Conservation (phyloP, 2,888 invertebrate genomes). For the Trisateles emortualis region DNA sequence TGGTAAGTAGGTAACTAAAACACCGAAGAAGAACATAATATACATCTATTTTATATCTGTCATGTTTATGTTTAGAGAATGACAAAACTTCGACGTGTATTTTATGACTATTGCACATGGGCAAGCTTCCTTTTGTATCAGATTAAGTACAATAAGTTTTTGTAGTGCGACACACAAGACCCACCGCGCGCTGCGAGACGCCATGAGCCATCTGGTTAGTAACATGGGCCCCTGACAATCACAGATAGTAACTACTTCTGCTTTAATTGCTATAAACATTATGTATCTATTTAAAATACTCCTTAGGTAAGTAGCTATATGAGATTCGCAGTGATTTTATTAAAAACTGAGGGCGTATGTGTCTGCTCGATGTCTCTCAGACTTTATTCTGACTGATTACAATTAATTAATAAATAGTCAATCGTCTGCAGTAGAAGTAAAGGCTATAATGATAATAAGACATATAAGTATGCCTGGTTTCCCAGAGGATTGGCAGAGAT, state of each 20-base stretch:
- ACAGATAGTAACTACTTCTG: slow-evolving; percentile 67
- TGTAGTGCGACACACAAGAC: slow-evolving; percentile 64
- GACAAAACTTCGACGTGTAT: slow-evolving; percentile 13
- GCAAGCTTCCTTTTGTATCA: slow-evolving; percentile 33
- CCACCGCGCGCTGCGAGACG: slow-evolving; percentile 66
- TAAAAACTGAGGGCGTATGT: too few relatives aligned
- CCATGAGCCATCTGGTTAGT: slow-evolving; percentile 84
- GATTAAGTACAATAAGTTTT: slow-evolving; percentile 54
- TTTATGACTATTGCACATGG: slow-evolving; percentile 20
- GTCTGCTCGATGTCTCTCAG: too few relatives aligned
- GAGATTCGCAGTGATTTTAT: slow-evolving; percentile 52
- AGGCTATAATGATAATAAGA: too few relatives aligned
- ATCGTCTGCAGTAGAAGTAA: too few relatives aligned
- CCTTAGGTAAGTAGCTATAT: slow-evolving; percentile 45
- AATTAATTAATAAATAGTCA: too few relatives aligned
- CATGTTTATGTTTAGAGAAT: slow-evolving; percentile 6
- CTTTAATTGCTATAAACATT: slow-evolving; percentile 55
- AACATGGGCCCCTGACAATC: slow-evolving; percentile 79
- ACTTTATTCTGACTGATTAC: too few relatives aligned
- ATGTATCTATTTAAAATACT: slow-evolving; percentile 49
- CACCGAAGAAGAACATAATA: too few relatives aligned
- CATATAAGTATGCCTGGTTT: too few relatives aligned
- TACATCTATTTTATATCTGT: background rate
- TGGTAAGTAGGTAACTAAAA: too few relatives aligned
- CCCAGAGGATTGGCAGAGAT: too few relatives aligned